Evolutionary conservation across 2,797 vertebrate species (phyloP).

Genomic region (Oreochromis grahami): DNA sequence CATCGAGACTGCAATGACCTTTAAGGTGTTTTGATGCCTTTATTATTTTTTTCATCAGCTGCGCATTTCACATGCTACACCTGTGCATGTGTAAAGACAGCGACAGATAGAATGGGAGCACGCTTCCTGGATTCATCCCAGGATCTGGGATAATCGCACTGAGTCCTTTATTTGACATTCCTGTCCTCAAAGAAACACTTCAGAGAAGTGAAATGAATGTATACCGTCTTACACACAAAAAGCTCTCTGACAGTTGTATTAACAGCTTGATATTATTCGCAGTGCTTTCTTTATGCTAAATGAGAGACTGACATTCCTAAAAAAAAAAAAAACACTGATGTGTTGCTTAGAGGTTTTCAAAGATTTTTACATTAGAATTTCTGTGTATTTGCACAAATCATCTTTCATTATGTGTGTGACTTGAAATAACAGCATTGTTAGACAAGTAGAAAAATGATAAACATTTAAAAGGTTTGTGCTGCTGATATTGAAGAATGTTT

Average conservation of each 20-base stretch:
- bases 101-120: not conserved
- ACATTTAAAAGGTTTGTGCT: constrained; percentile 16
- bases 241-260: not conserved
- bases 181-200: not conserved
- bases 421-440: constrained; percentile 35
- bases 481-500: constrained; percentile 13
- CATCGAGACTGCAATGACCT: not conserved
- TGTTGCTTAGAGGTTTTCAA: constrained; percentile 4
- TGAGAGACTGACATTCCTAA: constrained; percentile 35
- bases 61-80: constrained; percentile 4
- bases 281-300: not conserved
- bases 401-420: constrained; percentile 22
- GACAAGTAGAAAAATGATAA: not conserved
- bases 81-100: not conserved
- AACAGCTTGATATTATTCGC: constrained; percentile 3
- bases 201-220: constrained; percentile 53
- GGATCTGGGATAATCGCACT: not conserved
- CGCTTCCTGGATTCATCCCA: not conserved
- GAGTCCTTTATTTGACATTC: not conserved
- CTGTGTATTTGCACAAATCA: constrained; percentile 53
- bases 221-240: constrained; percentile 14
- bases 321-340: not conserved
- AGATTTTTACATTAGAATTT: constrained; percentile 7
- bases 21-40: not conserved
- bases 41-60: not conserved